Base-by-base conservation (phyloP, 2,113 vertebrate species). In the Sakesphorus luctuosus region DNA sequence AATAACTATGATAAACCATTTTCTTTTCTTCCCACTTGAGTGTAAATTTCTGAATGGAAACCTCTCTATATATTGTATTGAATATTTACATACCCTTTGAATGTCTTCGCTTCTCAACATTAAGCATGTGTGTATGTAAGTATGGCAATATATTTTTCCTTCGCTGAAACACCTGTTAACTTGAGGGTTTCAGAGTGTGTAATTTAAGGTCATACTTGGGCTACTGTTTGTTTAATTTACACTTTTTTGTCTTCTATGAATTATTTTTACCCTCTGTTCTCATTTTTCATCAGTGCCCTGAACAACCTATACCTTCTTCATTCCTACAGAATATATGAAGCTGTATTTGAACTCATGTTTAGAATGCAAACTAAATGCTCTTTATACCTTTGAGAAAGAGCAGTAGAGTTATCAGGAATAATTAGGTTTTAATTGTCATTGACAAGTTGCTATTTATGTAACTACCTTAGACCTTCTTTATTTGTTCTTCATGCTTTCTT, bases 341-440 rank as follows among this genome's bases (percentile, higher is more conserved):
- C 69, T 90, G 28, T 77, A 83, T 88, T 77, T 94, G 68, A 86
- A 78, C 18, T 80, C 49, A 23, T 47, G 46, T 59, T 95, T 90
- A 80, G 61, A 67, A 93, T 95, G 46, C 63, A 84, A 71, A 35
- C 18, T 35, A 63, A n/a, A 55, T 88, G 10, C 7, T 94, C 59
- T 66, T 69, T 53, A 47, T 90, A 90, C 55, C 85, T 90, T 96
- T 83, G 68, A 84, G 55, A 72, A 90, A 55, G 55, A 74, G 10
- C 58, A 87, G 46, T 86, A 76, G 36, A 66, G 44, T 63, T 83
- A 66, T 93, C 63, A 86, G 46, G 75, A 88, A 55, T 93, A 86
- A 94, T 88, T 84, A 77, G 50, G 33, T 86, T 88, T 86, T 93
- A 93, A 88, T 90, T 90, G 47, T 90, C 76, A 84, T 55, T 90